A percentile compares a stretch with the other conserved stretches of the same genome.
Evolutionary conservation across 2,797 vertebrate genomes (phyloP).

Genomic region (Chelmon rostratus): DNA sequence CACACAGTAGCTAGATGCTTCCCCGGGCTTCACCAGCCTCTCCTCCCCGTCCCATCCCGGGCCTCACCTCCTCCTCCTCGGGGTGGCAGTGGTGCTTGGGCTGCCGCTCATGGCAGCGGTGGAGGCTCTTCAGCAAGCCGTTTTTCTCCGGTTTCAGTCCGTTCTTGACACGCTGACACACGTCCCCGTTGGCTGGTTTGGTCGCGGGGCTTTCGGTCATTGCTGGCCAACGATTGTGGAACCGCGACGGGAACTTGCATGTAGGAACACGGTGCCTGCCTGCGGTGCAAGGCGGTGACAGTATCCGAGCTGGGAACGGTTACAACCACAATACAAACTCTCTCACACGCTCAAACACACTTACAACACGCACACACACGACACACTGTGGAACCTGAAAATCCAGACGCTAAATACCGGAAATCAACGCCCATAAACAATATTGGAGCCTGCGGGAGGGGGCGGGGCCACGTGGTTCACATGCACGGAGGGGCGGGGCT

Average conservation of each 20-base stretch:
- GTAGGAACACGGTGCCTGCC: conserved; percentile 55
- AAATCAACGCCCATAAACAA: conserved; percentile 79
- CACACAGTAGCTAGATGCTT: neutral
- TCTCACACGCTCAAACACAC: conserved; percentile 7
- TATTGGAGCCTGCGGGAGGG: neutral
- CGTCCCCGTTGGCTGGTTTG: conserved; percentile 70
- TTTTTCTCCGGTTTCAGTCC: conserved; percentile 78
- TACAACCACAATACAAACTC: conserved; percentile 34
- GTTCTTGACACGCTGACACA: conserved; percentile 74
- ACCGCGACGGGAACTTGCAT: conserved; percentile 68
- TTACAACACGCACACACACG: neutral
- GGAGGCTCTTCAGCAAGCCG: conserved; percentile 72
- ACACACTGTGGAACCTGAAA: conserved; percentile 70
- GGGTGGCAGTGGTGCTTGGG: conserved; percentile 50
- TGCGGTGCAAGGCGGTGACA: conserved; percentile 70
- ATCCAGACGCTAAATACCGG: conserved; percentile 72
- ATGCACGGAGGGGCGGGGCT: conserved; percentile 41
- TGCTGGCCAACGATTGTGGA: conserved; percentile 57
- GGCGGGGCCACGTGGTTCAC: conserved; percentile 43
- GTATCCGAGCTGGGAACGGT: conserved; percentile 47
- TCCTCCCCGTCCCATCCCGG: conserved; percentile 62
- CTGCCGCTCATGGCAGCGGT: conserved; percentile 61
- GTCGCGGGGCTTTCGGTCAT: conserved; percentile 83
- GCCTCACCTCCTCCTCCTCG: conserved; percentile 82
- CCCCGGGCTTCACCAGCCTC: conserved; percentile 35